Evolutionary conservation across 2,888 invertebrate species (phyloP).

Genomic region (Drosophila mercatorum): DNA sequence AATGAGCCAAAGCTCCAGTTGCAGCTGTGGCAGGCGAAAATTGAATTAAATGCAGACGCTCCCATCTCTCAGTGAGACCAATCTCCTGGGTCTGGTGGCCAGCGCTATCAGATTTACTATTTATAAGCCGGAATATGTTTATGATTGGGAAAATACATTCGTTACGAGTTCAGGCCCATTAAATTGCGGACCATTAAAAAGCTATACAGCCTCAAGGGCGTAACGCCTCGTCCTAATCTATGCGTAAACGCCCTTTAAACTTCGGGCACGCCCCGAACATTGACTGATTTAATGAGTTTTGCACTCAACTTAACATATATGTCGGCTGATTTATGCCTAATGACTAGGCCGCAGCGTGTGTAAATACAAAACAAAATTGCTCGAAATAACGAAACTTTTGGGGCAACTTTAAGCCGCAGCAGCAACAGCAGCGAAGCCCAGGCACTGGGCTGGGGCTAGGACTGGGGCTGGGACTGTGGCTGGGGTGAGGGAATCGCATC

Average conservation of each 20-base stretch:
- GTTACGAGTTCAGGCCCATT: not conserved
- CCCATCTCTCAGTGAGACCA: not conserved
- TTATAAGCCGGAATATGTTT: slow-evolving; percentile 13
- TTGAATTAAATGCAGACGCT: slow-evolving; percentile 63
- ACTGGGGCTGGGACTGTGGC: not conserved
- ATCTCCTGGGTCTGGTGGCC: not conserved
- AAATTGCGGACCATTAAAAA: slow-evolving; percentile 27
- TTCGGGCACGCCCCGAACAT: slow-evolving; percentile 20
- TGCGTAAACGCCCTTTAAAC: slow-evolving; percentile 38
- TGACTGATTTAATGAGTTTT: slow-evolving; percentile 70
- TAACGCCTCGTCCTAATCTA: slow-evolving; percentile 26
- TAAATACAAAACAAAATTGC: slow-evolving; percentile 78
- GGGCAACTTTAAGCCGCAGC: slow-evolving; percentile 66
- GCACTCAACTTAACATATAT: slow-evolving; percentile 35
- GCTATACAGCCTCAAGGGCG: slow-evolving; percentile 19
- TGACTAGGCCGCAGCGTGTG: slow-evolving; percentile 62
- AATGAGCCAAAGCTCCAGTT: slow-evolving; percentile 16
- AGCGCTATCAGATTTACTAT: slow-evolving; percentile 22
- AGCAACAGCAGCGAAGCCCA: slow-evolving; percentile 4
- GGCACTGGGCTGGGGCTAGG: not conserved
- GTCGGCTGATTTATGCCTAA: slow-evolving; percentile 71
- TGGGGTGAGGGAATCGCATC: slow-evolving; percentile 62
- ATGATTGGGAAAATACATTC: not conserved
- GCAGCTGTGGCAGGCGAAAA: slow-evolving; percentile 60
- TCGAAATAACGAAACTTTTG: slow-evolving; percentile 72